Conservation (phyloP, 2,113 vertebrate species). For the Anseranas semipalmata region DNA sequence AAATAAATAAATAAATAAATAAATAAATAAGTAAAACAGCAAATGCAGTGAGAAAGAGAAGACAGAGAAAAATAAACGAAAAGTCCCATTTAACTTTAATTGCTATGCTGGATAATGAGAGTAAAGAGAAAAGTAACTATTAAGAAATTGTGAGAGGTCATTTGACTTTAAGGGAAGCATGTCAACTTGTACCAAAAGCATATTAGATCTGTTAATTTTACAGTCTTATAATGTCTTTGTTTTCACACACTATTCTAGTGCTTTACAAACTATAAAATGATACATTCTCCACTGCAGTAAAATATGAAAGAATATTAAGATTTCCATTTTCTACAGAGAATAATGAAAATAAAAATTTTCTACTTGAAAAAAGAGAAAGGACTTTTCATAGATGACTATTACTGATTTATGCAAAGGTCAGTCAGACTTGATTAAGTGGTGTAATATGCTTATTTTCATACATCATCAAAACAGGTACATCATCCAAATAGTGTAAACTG, state of each 20-base stretch:
- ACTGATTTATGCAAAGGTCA: background rate
- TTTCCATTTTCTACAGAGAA: background rate
- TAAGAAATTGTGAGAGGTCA: background rate
- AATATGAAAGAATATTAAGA: background rate
- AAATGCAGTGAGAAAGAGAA: background rate
- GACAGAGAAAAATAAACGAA: background rate
- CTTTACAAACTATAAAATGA: background rate
- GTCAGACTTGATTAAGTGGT: background rate
- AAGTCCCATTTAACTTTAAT: background rate
- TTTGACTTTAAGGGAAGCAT: background rate
- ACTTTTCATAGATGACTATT: background rate
- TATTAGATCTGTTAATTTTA: background rate
- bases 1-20: background rate
- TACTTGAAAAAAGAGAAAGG: background rate
- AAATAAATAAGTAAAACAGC: background rate
- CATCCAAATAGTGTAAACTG: rapidly evolving
- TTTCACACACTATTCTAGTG: background rate
- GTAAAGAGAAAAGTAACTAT: background rate
- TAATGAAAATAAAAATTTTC: no score
- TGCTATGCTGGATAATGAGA: background rate
- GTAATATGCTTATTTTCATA: background rate
- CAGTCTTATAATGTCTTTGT: background rate
- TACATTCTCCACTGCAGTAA: background rate
- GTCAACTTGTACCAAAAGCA: background rate
- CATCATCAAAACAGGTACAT: background rate